Conservation (phyloP, 1,140 invertebrate species). For the Phymorhynchus buccinoides region DNA sequence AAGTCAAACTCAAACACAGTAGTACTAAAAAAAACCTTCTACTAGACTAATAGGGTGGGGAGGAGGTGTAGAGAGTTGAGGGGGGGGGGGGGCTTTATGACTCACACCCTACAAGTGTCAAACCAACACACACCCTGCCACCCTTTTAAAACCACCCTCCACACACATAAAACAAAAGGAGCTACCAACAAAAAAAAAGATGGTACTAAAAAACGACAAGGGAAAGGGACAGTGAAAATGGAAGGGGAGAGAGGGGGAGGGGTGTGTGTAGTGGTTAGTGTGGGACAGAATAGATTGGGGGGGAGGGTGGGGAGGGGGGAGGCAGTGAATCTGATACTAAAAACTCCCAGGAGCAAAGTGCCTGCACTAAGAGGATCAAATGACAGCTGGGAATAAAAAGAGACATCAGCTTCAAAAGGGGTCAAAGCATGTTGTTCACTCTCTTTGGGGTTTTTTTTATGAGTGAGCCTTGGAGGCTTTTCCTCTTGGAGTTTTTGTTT, state of each 20-base stretch:
- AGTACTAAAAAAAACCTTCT: too few species aligned
- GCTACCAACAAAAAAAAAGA: neutral
- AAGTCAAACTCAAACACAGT: too few species aligned
- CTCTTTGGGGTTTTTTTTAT: too few species aligned
- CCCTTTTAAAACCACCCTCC: too few species aligned
- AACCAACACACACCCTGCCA: neutral
- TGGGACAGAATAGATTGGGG: too few species aligned
- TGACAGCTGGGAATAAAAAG: neutral
- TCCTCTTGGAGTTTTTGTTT: too few species aligned
- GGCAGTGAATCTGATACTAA: neutral
- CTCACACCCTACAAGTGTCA: constrained; percentile 2
- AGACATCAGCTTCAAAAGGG: too few species aligned
- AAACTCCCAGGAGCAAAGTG: neutral
- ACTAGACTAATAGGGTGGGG: too few species aligned
- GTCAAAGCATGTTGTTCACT: too few species aligned
- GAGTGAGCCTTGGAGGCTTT: too few species aligned
- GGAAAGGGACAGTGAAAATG: neutral
- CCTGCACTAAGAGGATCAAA: neutral
- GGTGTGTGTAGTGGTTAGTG: too few species aligned
- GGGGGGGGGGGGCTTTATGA: neutral
- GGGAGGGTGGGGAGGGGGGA: neutral
- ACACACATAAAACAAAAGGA: neutral
- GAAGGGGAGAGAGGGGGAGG: neutral
- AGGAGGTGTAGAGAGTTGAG: too few species aligned
- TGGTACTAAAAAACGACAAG: neutral